These are phyloP conservation scores for Leptinotarsa texana DNA, from an alignment of 1,140 invertebrate genomes.

Conservation along the genomic window DNA sequence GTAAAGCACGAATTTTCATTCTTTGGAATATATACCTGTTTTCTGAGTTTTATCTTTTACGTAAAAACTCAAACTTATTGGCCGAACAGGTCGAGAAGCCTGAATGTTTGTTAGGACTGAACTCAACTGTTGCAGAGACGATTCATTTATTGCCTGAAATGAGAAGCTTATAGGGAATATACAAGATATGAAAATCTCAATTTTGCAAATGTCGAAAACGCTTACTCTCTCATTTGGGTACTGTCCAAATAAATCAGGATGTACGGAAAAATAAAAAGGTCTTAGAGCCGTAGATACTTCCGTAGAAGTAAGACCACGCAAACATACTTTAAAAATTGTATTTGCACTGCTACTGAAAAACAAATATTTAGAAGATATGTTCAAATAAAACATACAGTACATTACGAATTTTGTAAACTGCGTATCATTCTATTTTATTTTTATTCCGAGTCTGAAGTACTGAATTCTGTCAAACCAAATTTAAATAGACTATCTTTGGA, in stretches of 20 bases:
- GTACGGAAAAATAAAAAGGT: constrained; percentile 93
- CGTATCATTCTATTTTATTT: constrained; percentile 13
- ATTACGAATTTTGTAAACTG: constrained; percentile 12
- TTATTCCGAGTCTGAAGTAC: neutral
- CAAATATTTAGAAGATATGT: neutral
- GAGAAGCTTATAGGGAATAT: neutral
- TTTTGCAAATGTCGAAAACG: neutral
- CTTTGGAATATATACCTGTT: constrained; percentile 18
- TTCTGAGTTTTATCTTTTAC: constrained; percentile 67
- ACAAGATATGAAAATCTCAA: constrained; percentile 18
- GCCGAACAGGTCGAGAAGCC: constrained; percentile 62
- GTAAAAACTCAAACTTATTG: constrained; percentile 75
- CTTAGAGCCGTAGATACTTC: constrained; percentile 87
- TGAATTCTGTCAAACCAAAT: neutral
- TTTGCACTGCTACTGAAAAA: constrained; percentile 16
- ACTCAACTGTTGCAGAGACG: constrained; percentile 85
- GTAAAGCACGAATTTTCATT: constrained; percentile 2
- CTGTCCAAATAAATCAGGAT: constrained; percentile 92
- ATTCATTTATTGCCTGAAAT: constrained; percentile 83
- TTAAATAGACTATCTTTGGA: too few species aligned
- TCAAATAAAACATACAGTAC: neutral
- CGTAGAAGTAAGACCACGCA: constrained; percentile 62
- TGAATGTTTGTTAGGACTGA: constrained; percentile 78
- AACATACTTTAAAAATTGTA: constrained; percentile 8
- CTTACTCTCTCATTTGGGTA: constrained; percentile 83